Base-by-base conservation (phyloP, 2,113 vertebrate genomes). In the Nasalis larvatus region DNA sequence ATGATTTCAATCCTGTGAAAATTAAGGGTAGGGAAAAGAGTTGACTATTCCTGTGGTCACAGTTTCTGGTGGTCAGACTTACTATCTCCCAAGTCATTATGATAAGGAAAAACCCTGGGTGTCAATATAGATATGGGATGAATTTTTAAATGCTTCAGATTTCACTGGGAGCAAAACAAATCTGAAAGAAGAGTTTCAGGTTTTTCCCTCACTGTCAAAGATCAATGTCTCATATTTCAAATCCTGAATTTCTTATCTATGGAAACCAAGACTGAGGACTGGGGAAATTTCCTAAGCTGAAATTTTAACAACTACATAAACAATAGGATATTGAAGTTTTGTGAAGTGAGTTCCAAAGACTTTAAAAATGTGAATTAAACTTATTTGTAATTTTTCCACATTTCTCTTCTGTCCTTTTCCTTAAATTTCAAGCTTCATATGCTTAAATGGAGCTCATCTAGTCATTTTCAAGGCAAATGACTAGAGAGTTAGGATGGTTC, bases 111-210 rank as follows among this genome's bases (percentile, higher is more conserved):
- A 83, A 37, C 7, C n/a, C 42, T 42, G 6, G 42, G 21, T 56
- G 54, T 82, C 54, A 37, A 42, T 52, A 66, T 14, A 71, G 35
- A 82, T 25, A n/a, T n/a, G 87, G 56, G 66, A 76, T 86, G 52
- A 45, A 56, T 96, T 82, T 96, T 94, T n/a, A 23, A 91, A 77
- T 63, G 52, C 58, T 71, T 93, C 74, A 71, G 12, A 85, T 63
- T 69, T 91, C 68, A 78, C 13, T n/a, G 27, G 40, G 45, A 83
- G 17, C 42, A 91, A 92, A 90, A 77, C 4, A 77, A 60, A 89
- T 68, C 6, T 71, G 49, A 66, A 71, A 47, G 63, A 86, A 84
- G n/a, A 52, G n/a, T 86, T 89, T 94, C 42, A 90, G 23, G 42
- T 82, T 68, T 68, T 71, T 2, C 7, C 60, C 86, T 82, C 49